Percentiles rank a stretch among this genome's conserved stretches.
Evolutionary conservation across 1,140 invertebrate species (phyloP).

Genomic region (Paralvinella palmiformis): DNA sequence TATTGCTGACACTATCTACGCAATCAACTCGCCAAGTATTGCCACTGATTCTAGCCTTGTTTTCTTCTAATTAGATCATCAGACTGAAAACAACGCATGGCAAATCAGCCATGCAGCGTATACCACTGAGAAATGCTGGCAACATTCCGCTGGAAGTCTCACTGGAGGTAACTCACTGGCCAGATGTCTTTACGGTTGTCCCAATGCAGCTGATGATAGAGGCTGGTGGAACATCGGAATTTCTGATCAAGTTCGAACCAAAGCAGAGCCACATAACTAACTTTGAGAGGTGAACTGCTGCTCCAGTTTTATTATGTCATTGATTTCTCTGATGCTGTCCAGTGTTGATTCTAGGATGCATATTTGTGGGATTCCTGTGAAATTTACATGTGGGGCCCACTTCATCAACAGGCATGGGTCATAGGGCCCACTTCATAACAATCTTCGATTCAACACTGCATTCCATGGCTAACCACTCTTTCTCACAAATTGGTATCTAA

Average conservation of each 20-base stretch:
- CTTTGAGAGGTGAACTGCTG: not conserved
- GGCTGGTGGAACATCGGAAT: slow-evolving; percentile 5
- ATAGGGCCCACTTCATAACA: no score
- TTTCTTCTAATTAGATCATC: not conserved
- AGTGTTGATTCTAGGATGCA: no score
- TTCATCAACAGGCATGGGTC: no score
- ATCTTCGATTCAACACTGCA: no score
- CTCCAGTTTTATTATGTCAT: not conserved
- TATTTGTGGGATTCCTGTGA: no score
- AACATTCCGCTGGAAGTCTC: slow-evolving; percentile 16
- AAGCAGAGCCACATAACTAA: not conserved
- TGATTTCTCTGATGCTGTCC: no score
- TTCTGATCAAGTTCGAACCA: slow-evolving; percentile 12
- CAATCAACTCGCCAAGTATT: not conserved
- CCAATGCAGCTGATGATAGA: slow-evolving; percentile 14
- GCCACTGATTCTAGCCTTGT: not conserved
- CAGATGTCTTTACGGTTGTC: slow-evolving; percentile 14
- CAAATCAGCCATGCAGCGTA: not conserved
- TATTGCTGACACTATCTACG: no score
- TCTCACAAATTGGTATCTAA: no score
- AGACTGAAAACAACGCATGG: not conserved
- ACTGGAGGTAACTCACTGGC: slow-evolving; percentile 5
- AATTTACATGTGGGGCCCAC: no score
- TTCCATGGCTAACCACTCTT: no score
- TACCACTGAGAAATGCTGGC: slow-evolving; percentile 15